These are phyloP conservation scores for Babyrousa celebensis DNA, from an alignment of 2,797 vertebrate genomes.

Conservation along the genomic window DNA sequence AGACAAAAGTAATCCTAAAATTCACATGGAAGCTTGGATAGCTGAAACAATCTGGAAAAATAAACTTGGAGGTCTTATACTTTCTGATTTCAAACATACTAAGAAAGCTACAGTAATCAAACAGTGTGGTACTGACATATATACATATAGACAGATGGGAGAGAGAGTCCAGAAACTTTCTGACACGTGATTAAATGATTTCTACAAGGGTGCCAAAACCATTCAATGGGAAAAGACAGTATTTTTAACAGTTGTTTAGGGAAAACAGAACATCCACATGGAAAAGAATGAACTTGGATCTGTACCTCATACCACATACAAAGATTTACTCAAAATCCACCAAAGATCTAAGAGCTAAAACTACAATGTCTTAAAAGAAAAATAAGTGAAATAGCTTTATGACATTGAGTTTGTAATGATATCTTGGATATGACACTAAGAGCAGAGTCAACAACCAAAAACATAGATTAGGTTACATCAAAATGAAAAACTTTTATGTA, in stretches of 20 bases:
- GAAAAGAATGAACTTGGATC: background rate
- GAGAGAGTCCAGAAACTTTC: background rate
- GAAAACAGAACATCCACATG: background rate
- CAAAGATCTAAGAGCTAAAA: background rate
- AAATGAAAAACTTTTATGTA: background rate
- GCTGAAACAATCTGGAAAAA: background rate
- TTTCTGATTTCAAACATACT: background rate
- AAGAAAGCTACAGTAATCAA: background rate
- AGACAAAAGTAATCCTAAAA: background rate
- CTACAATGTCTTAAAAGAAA: background rate
- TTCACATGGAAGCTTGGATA: background rate
- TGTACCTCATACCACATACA: background rate
- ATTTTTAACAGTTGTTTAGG: background rate
- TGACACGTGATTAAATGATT: background rate
- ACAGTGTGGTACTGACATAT: background rate
- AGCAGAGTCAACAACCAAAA: background rate
- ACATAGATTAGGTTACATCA: background rate
- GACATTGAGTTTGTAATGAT: background rate
- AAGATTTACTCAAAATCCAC: background rate
- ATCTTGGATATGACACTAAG: background rate
- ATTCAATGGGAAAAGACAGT: background rate
- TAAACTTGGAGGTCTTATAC: background rate
- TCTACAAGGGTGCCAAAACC: background rate
- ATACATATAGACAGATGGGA: background rate
- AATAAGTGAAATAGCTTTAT: background rate